Conservation (phyloP, 2,888 invertebrate species). For the Heteromurus nitidus region DNA sequence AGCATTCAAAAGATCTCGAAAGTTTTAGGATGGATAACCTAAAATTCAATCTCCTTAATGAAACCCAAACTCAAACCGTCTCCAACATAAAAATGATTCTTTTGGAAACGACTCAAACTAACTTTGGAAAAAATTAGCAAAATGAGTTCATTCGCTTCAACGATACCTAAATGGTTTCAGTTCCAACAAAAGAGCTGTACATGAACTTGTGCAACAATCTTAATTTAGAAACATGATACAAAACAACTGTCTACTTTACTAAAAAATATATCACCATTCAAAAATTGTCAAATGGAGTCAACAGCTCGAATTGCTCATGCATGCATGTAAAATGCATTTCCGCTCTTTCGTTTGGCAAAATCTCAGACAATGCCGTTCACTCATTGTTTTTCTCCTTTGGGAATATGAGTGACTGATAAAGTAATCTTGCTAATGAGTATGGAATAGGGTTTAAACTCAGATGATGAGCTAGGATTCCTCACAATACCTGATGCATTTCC, state of each 20-base stretch:
- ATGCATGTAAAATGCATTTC: not conserved
- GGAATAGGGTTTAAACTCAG: not conserved
- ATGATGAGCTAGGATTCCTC: not conserved
- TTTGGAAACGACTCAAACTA: not conserved
- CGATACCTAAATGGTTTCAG: not conserved
- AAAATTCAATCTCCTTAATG: no score
- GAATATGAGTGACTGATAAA: not conserved
- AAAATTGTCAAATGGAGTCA: no score
- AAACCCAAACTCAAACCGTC: no score
- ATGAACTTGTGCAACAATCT: not conserved
- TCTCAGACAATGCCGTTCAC: no score
- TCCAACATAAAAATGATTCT: slow-evolving; percentile 7
- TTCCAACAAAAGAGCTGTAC: not conserved
- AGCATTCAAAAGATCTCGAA: no score
- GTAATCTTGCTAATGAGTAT: no score
- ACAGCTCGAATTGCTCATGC: no score
- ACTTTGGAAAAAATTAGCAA: slow-evolving; percentile 1
- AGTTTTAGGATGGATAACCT: no score
- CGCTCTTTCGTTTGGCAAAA: no score
- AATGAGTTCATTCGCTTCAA: slow-evolving; percentile 18
- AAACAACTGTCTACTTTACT: no score
- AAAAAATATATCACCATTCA: no score
- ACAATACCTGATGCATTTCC: not conserved
- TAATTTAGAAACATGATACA: not conserved
- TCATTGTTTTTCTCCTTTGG: no score